These are phyloP conservation scores for Papilio aristodemus DNA, from an alignment of 1,140 invertebrate genomes.

Conservation along the genomic window DNA sequence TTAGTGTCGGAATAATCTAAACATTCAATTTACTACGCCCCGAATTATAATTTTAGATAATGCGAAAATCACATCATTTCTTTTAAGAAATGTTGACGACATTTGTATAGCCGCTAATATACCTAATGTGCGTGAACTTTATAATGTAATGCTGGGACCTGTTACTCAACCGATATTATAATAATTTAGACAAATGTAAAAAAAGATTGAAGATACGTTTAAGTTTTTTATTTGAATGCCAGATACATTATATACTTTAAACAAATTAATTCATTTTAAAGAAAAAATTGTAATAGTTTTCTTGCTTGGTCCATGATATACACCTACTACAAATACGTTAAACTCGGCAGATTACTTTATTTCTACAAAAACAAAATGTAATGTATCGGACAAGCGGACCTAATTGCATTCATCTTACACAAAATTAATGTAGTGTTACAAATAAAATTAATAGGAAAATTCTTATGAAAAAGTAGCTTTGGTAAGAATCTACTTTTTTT, in stretches of 20 bases:
- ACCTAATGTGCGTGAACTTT: conserved; percentile 15
- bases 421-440: too few relatives aligned
- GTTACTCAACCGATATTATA: background rate
- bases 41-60: conserved; percentile 19
- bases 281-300: too few relatives aligned
- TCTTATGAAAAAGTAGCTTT: too few relatives aligned
- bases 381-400: too few relatives aligned
- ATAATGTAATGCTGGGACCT: background rate
- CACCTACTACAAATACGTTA: too few relatives aligned
- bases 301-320: too few relatives aligned
- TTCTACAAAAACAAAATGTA: too few relatives aligned
- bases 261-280: too few relatives aligned
- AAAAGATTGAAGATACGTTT: background rate
- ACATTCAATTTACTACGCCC: background rate
- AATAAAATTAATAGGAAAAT: too few relatives aligned
- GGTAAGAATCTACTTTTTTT: too few relatives aligned
- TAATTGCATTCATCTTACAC: too few relatives aligned
- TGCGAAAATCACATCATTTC: conserved; percentile 11
- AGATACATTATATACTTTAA: background rate
- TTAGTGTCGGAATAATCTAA: conserved; percentile 3
- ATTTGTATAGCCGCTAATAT: background rate
- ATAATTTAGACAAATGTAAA: background rate
- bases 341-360: too few relatives aligned
- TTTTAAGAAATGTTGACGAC: conserved; percentile 22
- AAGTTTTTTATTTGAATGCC: background rate